Evolutionary conservation across 92 coral and sea anemone species (phyloP), one percentile per base, ranked within the genome.

Genomic region (Phenganax stokvisi): DNA sequence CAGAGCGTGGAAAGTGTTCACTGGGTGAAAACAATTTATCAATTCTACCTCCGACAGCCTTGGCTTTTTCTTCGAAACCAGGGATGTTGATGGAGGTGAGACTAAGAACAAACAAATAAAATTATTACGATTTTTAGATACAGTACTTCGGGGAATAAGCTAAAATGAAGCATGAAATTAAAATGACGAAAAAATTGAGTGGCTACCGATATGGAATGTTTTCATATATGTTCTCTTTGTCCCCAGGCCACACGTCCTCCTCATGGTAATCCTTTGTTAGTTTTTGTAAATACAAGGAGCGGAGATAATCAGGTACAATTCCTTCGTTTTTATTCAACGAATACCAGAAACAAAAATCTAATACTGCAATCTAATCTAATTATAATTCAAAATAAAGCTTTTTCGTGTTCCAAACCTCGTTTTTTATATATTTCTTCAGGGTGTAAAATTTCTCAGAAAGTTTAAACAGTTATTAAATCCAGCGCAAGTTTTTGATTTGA

Each of bases 391-490:
- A 37, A 37, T 37, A 37, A 37, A 37, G 47, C 47, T 37, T 37
- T 37, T 37, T 37, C 47, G 47, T 37, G 1, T 61, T 61, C 27
- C 51, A 31, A n/a, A 54, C 37, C 44, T 64, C 27, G 20, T 12
- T 61, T 7, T 9, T 68, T 28, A 6, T 11, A 29, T 30, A 2
- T 68, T 37, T 37, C 47, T 84, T 68, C 86, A 94, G 98, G 98
- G 98, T 77, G 98, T 94, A 8, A 94, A 94, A 66, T 94, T 94
- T 90, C 91, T 94, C 83, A 86, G 97, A 84, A 94, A 87, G 82
- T 94, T 94, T 81, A 96, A 96, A 86, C 99, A 96, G 52, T 77
- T 96, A 56, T 84, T 96, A 83, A 96, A 96, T 83, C 99, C 99
- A 8, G 81, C 92, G 47, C 99, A 96, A 92, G 97, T 96, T 37